phyloP scores from a whole-genome alignment of 92 coral and sea anemone genomes.

The Parazoanthus swiftii region DNA sequence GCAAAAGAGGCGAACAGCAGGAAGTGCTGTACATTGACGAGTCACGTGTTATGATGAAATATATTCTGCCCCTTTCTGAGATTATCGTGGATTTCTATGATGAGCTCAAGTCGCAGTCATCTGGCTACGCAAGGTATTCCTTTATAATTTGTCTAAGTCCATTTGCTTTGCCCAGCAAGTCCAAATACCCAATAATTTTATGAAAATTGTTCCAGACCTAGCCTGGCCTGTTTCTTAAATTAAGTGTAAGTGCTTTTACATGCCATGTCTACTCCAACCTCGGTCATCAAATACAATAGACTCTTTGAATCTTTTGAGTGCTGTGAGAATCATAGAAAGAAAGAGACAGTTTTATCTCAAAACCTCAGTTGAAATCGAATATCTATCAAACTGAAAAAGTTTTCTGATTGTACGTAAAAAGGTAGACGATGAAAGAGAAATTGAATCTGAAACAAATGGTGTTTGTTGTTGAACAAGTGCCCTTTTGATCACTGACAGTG shows the following conservation, averaged over 20 bases:
- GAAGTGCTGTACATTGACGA: constrained; percentile 90
- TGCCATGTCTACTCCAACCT: no score
- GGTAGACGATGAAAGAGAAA: no score
- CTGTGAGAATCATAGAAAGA: no score
- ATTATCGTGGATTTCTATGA: constrained; percentile 93
- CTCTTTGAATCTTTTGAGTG: neutral
- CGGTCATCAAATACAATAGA: neutral
- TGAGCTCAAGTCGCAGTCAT: constrained; percentile 85
- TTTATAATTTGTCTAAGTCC: neutral
- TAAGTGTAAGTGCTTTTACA: no score
- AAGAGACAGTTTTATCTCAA: neutral
- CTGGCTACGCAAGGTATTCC: constrained; percentile 94
- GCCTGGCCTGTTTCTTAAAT: no score
- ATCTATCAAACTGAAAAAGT: neutral
- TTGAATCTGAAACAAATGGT: neutral
- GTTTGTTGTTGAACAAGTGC: neutral
- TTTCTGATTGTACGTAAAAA: neutral
- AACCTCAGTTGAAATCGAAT: neutral
- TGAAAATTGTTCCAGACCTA: no score
- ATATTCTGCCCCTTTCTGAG: constrained; percentile 85
- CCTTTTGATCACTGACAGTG: neutral
- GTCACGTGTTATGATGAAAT: constrained; percentile 90
- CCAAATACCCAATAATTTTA: no score
- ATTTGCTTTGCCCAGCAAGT: neutral
- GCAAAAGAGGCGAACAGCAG: constrained; percentile 84